phyloP scores from a whole-genome alignment of 2,888 invertebrate genomes.

The Drosophila sordidapex region DNA sequence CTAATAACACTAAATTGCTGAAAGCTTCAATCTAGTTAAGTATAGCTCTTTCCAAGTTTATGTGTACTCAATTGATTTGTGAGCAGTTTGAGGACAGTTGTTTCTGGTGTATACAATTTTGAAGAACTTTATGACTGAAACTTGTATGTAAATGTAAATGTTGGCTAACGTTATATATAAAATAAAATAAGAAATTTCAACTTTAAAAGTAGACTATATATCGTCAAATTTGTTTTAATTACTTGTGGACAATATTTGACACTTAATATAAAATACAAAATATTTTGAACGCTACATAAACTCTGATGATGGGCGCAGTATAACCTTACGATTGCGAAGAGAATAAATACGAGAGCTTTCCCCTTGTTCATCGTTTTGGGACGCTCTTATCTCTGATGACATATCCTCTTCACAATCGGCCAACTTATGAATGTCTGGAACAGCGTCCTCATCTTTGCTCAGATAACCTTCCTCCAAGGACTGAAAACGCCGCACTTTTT shows the following conservation, averaged over 20 bases:
- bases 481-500: slow-evolving; percentile 74
- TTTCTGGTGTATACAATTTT: neutral
- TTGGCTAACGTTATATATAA: neutral
- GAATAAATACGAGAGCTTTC: slow-evolving; percentile 37
- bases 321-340: slow-evolving; percentile 52
- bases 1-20: neutral
- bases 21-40: neutral
- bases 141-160: neutral
- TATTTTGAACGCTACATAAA: slow-evolving; percentile 21
- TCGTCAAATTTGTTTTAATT: neutral
- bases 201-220: neutral
- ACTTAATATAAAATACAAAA: neutral
- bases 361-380: neutral
- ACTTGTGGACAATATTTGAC: neutral
- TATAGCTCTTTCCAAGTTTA: neutral
- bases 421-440: slow-evolving; percentile 33
- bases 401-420: slow-evolving; percentile 64
- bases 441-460: slow-evolving; percentile 36
- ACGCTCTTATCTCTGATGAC: slow-evolving; percentile 38
- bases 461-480: slow-evolving; percentile 66
- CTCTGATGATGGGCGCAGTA: slow-evolving; percentile 48
- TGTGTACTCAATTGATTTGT: neutral
- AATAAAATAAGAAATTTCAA: neutral
- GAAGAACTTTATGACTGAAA: neutral
- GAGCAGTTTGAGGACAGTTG: neutral